Evolutionary conservation across 1,140 invertebrate genomes (phyloP).

Genomic region (Babylonia areolata): DNA sequence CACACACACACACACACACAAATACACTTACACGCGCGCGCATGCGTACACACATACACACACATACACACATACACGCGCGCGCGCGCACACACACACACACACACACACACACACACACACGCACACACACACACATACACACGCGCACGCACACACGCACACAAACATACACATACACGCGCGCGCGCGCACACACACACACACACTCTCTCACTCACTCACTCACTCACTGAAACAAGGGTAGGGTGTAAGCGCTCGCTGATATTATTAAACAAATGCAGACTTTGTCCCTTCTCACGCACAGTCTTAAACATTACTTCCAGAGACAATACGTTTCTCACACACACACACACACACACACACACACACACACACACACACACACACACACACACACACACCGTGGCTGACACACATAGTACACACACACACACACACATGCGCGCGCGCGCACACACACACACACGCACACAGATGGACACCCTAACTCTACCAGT

Average conservation of each 20-base stretch:
- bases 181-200: background rate
- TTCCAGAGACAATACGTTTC: background rate
- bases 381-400: background rate
- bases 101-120: too few species aligned
- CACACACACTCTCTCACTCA: background rate
- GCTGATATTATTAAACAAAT: too few species aligned
- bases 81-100: too few species aligned
- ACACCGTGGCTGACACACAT: background rate
- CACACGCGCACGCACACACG: background rate
- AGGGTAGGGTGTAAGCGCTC: too few species aligned
- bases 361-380: background rate
- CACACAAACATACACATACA: background rate
- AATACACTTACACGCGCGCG: background rate
- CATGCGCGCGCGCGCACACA: too few species aligned
- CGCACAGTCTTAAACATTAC: background rate
- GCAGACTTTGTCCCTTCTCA: too few species aligned
- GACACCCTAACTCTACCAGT: too few species aligned
- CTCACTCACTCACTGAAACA: background rate
- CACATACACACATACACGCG: background rate
- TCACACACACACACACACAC: constrained; percentile 7
- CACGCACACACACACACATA: too few species aligned
- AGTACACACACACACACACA: too few species aligned
- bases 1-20: constrained; percentile 10
- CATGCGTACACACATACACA: background rate
- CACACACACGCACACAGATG: too few species aligned